Evolutionary conservation across 2,113 vertebrate genomes (phyloP), one percentile per base, ranked within the genome.

Genomic region (Hippocampus mohnikei): DNA sequence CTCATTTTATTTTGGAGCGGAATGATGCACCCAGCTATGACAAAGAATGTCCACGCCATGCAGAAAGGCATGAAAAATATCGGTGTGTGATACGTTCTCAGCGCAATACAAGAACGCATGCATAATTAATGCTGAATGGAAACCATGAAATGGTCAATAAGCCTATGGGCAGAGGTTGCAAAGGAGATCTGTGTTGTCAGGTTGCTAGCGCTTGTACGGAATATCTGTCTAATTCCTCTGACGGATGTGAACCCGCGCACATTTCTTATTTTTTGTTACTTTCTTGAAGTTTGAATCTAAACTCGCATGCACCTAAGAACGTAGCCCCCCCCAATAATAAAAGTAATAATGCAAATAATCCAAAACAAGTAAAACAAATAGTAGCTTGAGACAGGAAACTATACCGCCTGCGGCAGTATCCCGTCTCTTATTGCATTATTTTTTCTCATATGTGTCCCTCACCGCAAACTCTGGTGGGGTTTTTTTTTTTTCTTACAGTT

Each of bases 71-170:
- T 76, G 55, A 74, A 65, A 82, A 75, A 70, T 74, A 73, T 72
- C 46, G 53, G 59, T 52, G 65, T 60, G 52, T 74, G 75, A 75
- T 74, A 69, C 66, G 67, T 79, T 76, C 64, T 25, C 18, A 52
- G 73, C 67, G 71, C 81, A 75, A 77, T 82, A 71, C 66, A 33
- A 62, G 66, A 68, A 66, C 12, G 29, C 52, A 58, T 74, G 71
- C 64, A 76, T 77, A 71, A 79, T 70, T 73, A 74, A 79, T 81
- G 66, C 71, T 60, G 66, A 81, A 65, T 60, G 70, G 63, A 77
- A 79, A 76, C 56, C 74, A 74, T 13, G 41, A 76, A 80, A 74
- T 69, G 75, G 79, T 84, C 72, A 71, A 75, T 79, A 69, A 77
- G 75, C 53, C 75, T 72, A 79, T 46, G 66, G 27, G 53, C 65